Evolutionary conservation across 2,888 invertebrate species (phyloP).

Genomic region (Tiliacea aurago): DNA sequence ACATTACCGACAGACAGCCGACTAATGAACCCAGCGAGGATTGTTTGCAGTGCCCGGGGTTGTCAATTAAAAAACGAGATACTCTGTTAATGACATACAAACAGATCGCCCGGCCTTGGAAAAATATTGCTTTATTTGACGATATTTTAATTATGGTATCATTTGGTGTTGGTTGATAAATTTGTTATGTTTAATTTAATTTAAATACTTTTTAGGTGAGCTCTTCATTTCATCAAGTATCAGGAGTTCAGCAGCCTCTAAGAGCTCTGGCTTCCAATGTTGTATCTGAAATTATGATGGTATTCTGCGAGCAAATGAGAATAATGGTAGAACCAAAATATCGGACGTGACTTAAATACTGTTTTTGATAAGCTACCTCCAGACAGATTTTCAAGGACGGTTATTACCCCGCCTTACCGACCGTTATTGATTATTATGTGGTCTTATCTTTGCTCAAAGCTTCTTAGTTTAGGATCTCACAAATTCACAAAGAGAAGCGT

Average conservation of each 20-base stretch:
- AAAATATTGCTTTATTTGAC: slow-evolving; percentile 36
- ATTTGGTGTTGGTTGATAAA: slow-evolving; percentile 1
- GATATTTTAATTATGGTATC: slow-evolving; percentile 29
- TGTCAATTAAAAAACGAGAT: slow-evolving; percentile 62
- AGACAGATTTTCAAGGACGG: slow-evolving; percentile 1
- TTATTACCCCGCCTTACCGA: neutral
- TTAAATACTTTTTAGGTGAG: neutral
- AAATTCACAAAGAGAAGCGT: slow-evolving; percentile 6
- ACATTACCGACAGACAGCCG: slow-evolving; percentile 17
- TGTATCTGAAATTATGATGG: neutral
- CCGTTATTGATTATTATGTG: slow-evolving; percentile 28
- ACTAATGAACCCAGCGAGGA: slow-evolving; percentile 52
- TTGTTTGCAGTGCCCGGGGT: slow-evolving; percentile 41
- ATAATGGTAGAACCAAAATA: neutral
- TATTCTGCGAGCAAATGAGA: neutral
- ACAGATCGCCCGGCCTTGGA: slow-evolving; percentile 25
- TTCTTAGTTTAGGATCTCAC: slow-evolving; percentile 15
- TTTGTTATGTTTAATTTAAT: neutral
- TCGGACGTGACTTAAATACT: slow-evolving; percentile 7
- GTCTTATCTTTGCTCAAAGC: slow-evolving; percentile 14
- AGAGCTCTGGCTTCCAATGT: slow-evolving; percentile 3
- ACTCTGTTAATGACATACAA: slow-evolving; percentile 54
- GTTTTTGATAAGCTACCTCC: neutral
- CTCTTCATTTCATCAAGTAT: slow-evolving; percentile 6
- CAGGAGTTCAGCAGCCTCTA: slow-evolving; percentile 13